Evolutionary conservation across 2,797 vertebrate species (phyloP).

Genomic region (Staurois parvus): DNA sequence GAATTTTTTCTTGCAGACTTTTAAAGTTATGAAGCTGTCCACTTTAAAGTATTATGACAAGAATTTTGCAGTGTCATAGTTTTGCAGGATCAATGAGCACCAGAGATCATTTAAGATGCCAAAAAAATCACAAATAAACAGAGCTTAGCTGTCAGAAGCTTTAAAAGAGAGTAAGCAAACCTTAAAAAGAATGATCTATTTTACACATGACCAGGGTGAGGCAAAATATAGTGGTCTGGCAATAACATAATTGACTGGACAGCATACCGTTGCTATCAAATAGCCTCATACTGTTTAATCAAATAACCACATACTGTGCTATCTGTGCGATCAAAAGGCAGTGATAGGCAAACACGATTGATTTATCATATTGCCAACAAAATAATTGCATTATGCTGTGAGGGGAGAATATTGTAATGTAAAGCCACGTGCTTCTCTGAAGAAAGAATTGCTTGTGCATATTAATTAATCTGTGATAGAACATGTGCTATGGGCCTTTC

Average conservation of each 20-base stretch:
- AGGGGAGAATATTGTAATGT: background rate
- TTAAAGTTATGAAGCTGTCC: too few relatives aligned
- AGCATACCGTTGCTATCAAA: background rate
- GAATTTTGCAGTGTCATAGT: too few relatives aligned
- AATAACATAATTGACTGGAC: background rate
- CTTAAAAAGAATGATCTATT: background rate
- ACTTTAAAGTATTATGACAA: too few relatives aligned
- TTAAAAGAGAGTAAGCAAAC: background rate
- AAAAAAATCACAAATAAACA: too few relatives aligned
- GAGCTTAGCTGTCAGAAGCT: too few relatives aligned
- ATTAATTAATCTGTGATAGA: slow-evolving; percentile 65
- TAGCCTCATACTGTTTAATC: background rate
- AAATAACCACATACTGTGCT: too few relatives aligned
- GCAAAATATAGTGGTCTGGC: background rate
- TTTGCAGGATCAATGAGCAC: too few relatives aligned
- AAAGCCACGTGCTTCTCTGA: slow-evolving; percentile 6
- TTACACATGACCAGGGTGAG: background rate
- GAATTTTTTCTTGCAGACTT: too few relatives aligned
- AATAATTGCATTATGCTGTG: background rate
- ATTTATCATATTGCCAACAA: background rate
- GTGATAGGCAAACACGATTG: background rate
- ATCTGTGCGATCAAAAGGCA: background rate
- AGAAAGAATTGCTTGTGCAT: slow-evolving; percentile 38
- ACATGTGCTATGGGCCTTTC: slow-evolving; percentile 51
- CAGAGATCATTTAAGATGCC: too few relatives aligned